Evolutionary conservation across 1,140 invertebrate species (phyloP).

Genomic region (Tetramorium alpestre): DNA sequence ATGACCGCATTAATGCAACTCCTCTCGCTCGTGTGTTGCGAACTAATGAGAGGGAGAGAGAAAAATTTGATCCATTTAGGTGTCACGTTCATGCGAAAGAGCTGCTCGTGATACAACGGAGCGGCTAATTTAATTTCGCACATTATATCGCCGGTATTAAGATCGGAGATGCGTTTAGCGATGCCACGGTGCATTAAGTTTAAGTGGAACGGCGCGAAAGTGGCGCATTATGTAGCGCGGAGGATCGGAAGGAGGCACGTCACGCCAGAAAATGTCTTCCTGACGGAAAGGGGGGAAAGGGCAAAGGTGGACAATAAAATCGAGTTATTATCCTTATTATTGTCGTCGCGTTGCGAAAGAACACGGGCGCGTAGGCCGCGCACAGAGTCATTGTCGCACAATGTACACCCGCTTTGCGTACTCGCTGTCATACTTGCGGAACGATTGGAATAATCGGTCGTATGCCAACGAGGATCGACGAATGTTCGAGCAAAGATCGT

Average conservation of each 20-base stretch:
- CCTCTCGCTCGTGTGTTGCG: conserved; percentile 6
- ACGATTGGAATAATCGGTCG: conserved; percentile 47
- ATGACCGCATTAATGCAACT: conserved; percentile 40
- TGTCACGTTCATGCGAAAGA: conserved; percentile 28
- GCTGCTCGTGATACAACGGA: conserved; percentile 25
- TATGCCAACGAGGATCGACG: conserved; percentile 5
- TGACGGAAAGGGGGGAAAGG: conserved; percentile 68
- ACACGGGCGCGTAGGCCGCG: conserved; percentile 64
- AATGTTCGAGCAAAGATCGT: conserved; percentile 18
- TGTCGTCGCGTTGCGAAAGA: conserved; percentile 69
- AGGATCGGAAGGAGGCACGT: conserved; percentile 49
- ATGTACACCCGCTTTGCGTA: conserved; percentile 71
- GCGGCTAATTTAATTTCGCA: conserved; percentile 59
- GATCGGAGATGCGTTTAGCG: conserved; percentile 67
- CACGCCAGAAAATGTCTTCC: conserved; percentile 71
- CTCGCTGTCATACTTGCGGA: conserved; percentile 25
- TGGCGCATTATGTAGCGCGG: conserved; percentile 48
- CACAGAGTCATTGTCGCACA: conserved; percentile 72
- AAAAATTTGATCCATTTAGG: conserved; percentile 54
- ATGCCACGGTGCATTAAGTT: conserved; percentile 65
- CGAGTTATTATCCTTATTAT: conserved; percentile 77
- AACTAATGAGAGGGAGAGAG: conserved; percentile 40
- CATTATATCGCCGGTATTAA: conserved; percentile 42
- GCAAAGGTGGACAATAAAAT: conserved; percentile 73
- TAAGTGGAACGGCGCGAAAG: conserved; percentile 69